Percentiles rank a stretch among this genome's conserved stretches.
Evolutionary conservation across 2,797 vertebrate species (phyloP).

Genomic region (Eulemur albifrons): DNA sequence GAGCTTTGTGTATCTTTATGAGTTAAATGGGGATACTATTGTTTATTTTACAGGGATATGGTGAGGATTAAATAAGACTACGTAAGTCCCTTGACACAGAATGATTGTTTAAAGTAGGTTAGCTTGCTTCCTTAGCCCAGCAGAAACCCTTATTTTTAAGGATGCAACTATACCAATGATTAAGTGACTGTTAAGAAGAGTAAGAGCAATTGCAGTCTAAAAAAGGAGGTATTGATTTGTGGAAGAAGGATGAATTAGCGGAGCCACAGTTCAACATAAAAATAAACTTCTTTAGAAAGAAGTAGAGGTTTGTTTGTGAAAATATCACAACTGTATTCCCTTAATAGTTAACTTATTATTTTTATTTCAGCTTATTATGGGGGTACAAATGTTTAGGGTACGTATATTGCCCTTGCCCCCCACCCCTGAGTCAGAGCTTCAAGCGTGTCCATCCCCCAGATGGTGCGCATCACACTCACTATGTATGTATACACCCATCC

Average conservation of each 20-base stretch:
- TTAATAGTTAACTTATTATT: background rate
- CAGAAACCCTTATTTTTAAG: conserved; percentile 8
- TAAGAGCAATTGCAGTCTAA: conserved; percentile 4
- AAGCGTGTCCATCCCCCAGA: too few species aligned
- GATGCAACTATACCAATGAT: background rate
- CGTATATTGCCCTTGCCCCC: too few species aligned
- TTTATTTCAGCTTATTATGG: too few species aligned
- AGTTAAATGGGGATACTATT: background rate
- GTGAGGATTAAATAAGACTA: background rate
- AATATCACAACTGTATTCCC: background rate
- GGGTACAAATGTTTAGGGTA: too few species aligned
- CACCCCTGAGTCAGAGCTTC: too few species aligned
- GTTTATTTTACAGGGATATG: background rate
- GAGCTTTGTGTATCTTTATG: background rate
- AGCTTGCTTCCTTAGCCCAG: background rate
- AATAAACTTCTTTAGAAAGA: conserved; percentile 25
- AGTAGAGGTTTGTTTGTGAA: background rate
- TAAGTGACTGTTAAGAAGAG: background rate
- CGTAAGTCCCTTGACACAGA: background rate
- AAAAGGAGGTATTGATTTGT: background rate
- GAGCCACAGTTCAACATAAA: background rate
- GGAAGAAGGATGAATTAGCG: conserved; percentile 15
- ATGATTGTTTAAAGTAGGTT: background rate
- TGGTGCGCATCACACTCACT: too few species aligned
- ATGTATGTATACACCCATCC: too few species aligned